Base-by-base conservation (phyloP, 1,140 invertebrate species). In the Solen grandis region DNA sequence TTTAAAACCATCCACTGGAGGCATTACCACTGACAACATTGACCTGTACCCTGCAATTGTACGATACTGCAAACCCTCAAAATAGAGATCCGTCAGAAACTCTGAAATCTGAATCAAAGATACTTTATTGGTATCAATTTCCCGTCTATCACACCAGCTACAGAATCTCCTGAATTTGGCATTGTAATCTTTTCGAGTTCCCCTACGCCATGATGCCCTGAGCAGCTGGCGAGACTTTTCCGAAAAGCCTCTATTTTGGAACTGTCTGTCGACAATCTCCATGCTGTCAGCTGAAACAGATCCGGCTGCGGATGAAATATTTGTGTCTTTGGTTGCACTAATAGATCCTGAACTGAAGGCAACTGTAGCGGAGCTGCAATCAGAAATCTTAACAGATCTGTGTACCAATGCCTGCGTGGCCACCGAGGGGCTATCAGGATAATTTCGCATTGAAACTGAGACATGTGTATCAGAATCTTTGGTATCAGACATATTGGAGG, bases 141-240 rank as follows among this genome's bases (percentile, higher is more conserved):
- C 5, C 55, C 29, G 77, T 65, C 16, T 31, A 59, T 33, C 38
- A 63, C 60, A 65, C 59, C 54, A 63, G 16, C 60, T 46, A 33
- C 3, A 25, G 35, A 66, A 57, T 41, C 1, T 35, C 55, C 36
- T 52, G 38, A 79, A 83, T 55, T 79, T 79, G 35, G 52, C 2
- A 16, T 36, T 62, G 46, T 80, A 76, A 31, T 84, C 77, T 63
- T 59, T 84, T 33, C 72, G 63, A 46, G 77, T 80, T 0, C 72
- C 72, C 50, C 62, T 59, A 4, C 70, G 13, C 36, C 69, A 83
- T 1, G 69, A 73, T 54, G 68, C 68, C 59, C 29, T 13, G 0
- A 72, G 25, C 16, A 83, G 29, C 19, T 83, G 72, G 57, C 62
- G 25, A 68, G 63, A 10, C n/a, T 22, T 50, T 52, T 55, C 33